A percentile compares a stretch with the other conserved stretches of the same genome.
phyloP scores from a whole-genome alignment of 2,113 vertebrate species.

The Ornithorhynchus anatinus region DNA sequence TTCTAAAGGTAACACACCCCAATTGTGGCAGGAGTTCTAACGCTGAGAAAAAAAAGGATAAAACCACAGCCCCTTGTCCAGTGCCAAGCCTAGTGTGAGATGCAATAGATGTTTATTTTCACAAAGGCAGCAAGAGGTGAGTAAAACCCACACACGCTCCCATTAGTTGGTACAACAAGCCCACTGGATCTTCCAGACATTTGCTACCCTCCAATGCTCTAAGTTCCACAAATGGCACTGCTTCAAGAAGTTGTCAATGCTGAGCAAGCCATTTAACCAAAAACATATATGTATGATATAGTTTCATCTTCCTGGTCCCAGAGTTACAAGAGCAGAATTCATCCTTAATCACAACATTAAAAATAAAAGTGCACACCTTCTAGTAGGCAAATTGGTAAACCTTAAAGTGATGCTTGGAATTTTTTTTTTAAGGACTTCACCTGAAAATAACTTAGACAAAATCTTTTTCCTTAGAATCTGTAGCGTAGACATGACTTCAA shows the following conservation, averaged over 20 bases:
- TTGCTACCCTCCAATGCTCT: not conserved
- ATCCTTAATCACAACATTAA: not conserved
- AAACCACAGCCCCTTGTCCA: not conserved
- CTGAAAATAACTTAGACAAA: constrained; percentile 1
- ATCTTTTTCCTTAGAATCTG: constrained; percentile 27
- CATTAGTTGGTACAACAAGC: not conserved
- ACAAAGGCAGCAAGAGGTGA: not conserved
- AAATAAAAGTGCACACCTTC: not conserved
- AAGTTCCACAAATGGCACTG: no score
- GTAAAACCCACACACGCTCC: not conserved
- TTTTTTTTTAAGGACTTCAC: not conserved
- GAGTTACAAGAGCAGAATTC: not conserved
- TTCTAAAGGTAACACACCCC: not conserved
- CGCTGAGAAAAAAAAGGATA: not conserved
- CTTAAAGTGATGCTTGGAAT: not conserved
- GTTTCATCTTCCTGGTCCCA: not conserved
- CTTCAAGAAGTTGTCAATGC: not conserved
- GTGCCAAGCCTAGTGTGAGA: not conserved
- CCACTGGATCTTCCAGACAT: not conserved
- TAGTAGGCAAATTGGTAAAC: rapidly evolving
- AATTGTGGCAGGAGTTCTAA: not conserved
- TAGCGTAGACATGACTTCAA: not conserved
- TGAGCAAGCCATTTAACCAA: not conserved
- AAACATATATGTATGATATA: no score
- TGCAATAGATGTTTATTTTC: not conserved